Conservation (phyloP, 2,113 vertebrate species). For the Alethe diademata region DNA sequence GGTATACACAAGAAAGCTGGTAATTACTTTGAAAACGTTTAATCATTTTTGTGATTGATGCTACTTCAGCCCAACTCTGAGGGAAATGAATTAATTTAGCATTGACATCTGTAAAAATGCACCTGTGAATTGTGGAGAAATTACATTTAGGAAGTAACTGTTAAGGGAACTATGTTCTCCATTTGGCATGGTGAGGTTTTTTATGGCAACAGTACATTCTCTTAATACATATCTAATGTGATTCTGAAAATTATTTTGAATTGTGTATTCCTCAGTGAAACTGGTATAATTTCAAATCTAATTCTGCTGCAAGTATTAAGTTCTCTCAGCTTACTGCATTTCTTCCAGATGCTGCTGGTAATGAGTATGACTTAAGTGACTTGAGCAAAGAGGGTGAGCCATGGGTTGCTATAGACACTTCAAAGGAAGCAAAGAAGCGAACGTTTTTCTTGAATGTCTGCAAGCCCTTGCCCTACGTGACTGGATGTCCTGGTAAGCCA, state of each 20-base stretch:
- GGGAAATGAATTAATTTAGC: neutral
- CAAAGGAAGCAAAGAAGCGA: conserved; percentile 61
- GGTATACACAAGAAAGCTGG: neutral
- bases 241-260: neutral
- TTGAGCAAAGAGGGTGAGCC: conserved; percentile 78
- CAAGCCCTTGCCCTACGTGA: conserved; percentile 80
- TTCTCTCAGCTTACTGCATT: neutral
- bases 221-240: neutral
- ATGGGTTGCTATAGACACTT: conserved; percentile 85
- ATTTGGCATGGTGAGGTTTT: neutral
- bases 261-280: neutral
- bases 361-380: conserved; percentile 90
- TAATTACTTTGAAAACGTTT: neutral
- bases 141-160: neutral
- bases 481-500: conserved; percentile 80
- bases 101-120: neutral
- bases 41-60: neutral
- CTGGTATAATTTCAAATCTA: neutral
- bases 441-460: conserved; percentile 92
- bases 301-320: neutral
- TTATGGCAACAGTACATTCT: neutral
- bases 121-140: neutral
- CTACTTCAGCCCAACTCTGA: neutral
- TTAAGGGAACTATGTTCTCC: neutral
- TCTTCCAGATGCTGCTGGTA: conserved; percentile 83